Evolutionary conservation across 2,113 vertebrate genomes (phyloP), one percentile per base, ranked within the genome.

Genomic region (Desmodus rotundus): DNA sequence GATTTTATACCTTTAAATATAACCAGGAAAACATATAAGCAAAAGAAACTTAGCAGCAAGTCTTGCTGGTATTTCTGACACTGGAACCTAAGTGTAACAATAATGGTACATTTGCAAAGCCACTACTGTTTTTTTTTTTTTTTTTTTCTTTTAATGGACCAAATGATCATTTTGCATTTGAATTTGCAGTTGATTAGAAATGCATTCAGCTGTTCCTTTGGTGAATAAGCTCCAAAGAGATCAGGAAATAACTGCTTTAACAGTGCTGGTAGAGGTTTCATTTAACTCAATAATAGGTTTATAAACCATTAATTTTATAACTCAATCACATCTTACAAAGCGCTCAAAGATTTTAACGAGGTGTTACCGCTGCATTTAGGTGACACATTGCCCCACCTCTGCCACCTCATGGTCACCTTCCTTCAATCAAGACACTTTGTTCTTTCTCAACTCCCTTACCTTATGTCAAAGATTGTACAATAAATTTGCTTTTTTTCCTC

Each of bases 301-400:
- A 77, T 67, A 95, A 94, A 73, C 84, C 52, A 85, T 90, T 93
- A 92, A 72, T 92, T 93, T 88, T 90, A 93, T 83, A 89, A 89
- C 93, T 58, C 68, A 80, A 52, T 87, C 43, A 81, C 74, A 41
- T 68, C 56, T 93, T 92, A 58, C 14, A 92, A 87, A 41, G 80
- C 41, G 24, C 54, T 58, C 41, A 52, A 63, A 68, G 36, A 67
- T 80, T 76, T 93, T 52, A 83, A 82, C 52, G 38, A 88, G 1
- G 8, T 8, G 12, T 92, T 89, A 87, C 92, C 17, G 43, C 16
- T 36, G 8, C 38, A n/a, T 56, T 87, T 80, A 78, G 33, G 1
- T 22, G 11, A 1, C 15, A 33, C 36, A 9, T 7, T n/a, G n/a
- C 58, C 56, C 15, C 26, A 28, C 5, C 36, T 72, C 20, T 28